These are phyloP conservation scores for Eumaeus atala DNA, from an alignment of 1,140 invertebrate species.

Conservation along the genomic window DNA sequence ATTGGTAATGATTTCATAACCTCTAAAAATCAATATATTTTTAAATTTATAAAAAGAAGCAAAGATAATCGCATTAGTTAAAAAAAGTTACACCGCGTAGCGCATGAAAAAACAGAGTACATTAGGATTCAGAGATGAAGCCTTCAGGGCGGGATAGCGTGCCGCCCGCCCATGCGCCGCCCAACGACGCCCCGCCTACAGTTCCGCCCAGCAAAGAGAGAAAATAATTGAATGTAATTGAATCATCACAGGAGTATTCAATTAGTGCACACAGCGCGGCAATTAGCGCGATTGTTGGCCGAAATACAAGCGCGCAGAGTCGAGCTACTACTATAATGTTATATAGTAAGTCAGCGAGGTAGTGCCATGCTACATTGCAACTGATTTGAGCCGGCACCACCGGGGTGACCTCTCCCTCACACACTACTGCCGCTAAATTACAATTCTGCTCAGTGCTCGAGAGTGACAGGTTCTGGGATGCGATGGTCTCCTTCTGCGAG, in stretches of 20 bases:
- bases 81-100: not conserved
- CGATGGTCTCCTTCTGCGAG: too few relatives aligned
- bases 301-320: too few relatives aligned
- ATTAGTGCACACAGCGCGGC: conserved; percentile 36
- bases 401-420: too few relatives aligned
- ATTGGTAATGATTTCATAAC: not conserved
- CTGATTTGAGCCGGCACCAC: too few relatives aligned
- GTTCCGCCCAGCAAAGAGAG: conserved; percentile 40
- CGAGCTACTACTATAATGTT: too few relatives aligned
- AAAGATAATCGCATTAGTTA: not conserved
- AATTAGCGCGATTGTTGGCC: conserved; percentile 60
- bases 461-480: too few relatives aligned
- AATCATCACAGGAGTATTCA: conserved; percentile 51
- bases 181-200: conserved; percentile 45
- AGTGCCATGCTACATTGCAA: too few relatives aligned
- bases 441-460: too few relatives aligned
- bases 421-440: too few relatives aligned
- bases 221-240: conserved; percentile 62
- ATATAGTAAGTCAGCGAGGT: too few relatives aligned
- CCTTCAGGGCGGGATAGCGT: conserved; percentile 49
- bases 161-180: conserved; percentile 42
- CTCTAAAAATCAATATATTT: not conserved
- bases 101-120: conserved; percentile 20
- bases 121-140: conserved; percentile 21
- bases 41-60: not conserved